A percentile compares a stretch with the other conserved stretches of the same genome.
These are phyloP conservation scores for Enoplosus armatus DNA, from an alignment of 2,797 vertebrate species.

Conservation along the genomic window DNA sequence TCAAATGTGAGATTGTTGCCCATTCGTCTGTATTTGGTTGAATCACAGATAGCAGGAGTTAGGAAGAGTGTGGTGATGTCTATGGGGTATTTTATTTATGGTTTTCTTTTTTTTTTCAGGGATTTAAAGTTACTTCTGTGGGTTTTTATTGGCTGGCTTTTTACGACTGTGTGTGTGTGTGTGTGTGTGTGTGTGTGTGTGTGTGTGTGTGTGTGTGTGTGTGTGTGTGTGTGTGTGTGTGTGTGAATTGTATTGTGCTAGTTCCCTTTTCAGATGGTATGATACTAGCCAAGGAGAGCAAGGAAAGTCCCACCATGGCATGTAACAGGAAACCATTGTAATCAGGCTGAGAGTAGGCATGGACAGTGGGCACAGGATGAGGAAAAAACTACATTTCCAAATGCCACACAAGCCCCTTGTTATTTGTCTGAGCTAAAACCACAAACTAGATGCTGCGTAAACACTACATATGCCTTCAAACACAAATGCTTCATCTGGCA, in stretches of 20 bases:
- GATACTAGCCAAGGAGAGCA: slow-evolving; percentile 37
- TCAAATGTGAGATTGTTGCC: background rate
- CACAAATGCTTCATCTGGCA: slow-evolving; percentile 38
- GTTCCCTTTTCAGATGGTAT: slow-evolving; percentile 3
- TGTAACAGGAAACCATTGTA: slow-evolving; percentile 62
- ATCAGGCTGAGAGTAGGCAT: slow-evolving; percentile 20
- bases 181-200: background rate
- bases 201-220: background rate
- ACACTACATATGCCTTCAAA: slow-evolving; percentile 6
- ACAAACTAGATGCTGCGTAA: slow-evolving; percentile 50
- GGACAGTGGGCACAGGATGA: slow-evolving; percentile 23
- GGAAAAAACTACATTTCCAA: slow-evolving; percentile 43
- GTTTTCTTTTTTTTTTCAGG: background rate
- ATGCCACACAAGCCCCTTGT: slow-evolving; percentile 16
- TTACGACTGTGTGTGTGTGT: background rate
- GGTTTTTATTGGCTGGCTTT: background rate
- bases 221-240: background rate
- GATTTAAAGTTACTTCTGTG: background rate
- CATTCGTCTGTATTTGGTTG: background rate
- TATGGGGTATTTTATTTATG: background rate
- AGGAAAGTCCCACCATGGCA: slow-evolving; percentile 68
- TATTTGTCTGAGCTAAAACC: slow-evolving; percentile 25
- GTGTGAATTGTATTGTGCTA: background rate
- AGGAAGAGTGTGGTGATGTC: background rate
- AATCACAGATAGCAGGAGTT: background rate